Conservation (phyloP, 2,888 invertebrate genomes). For the Leptopilina syphax region DNA sequence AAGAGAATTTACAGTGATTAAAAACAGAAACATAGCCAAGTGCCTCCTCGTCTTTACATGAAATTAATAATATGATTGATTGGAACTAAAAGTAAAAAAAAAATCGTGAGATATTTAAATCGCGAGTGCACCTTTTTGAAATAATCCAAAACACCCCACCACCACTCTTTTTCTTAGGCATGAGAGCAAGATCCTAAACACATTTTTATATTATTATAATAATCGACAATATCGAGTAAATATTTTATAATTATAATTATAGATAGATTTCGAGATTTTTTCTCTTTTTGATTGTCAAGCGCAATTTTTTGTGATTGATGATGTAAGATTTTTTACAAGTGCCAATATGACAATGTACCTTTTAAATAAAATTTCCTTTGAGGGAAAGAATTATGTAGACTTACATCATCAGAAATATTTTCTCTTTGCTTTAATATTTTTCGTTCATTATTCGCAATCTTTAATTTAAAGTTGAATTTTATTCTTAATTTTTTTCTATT, state of each 20-base stretch:
- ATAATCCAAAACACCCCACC: slow-evolving; percentile 33
- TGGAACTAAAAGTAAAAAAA: slow-evolving; percentile 1
- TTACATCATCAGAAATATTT: not conserved
- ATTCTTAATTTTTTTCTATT: not conserved
- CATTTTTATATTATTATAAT: slow-evolving; percentile 23
- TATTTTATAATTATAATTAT: not conserved
- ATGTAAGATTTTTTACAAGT: slow-evolving; percentile 26
- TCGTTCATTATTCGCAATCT: not conserved
- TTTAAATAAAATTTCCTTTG: not conserved
- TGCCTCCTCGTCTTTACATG: slow-evolving; percentile 69
- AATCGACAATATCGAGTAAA: slow-evolving; percentile 43
- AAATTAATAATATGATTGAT: slow-evolving; percentile 45
- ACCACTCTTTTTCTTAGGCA: slow-evolving; percentile 10
- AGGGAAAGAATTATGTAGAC: not conserved
- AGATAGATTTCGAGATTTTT: not conserved
- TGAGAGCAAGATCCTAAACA: slow-evolving; percentile 31
- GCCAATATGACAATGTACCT: slow-evolving; percentile 28
- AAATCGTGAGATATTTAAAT: slow-evolving; percentile 11
- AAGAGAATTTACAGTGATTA: slow-evolving; percentile 50
- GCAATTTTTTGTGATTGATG: not conserved
- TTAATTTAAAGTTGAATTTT: not conserved
- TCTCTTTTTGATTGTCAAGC: slow-evolving; percentile 13
- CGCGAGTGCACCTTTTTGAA: not conserved
- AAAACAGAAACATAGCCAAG: slow-evolving; percentile 72
- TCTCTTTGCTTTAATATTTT: not conserved